Percentiles rank a stretch among this genome's conserved stretches.
Conservation (phyloP, 2,113 vertebrate genomes). For the Stigmatopora nigra region DNA sequence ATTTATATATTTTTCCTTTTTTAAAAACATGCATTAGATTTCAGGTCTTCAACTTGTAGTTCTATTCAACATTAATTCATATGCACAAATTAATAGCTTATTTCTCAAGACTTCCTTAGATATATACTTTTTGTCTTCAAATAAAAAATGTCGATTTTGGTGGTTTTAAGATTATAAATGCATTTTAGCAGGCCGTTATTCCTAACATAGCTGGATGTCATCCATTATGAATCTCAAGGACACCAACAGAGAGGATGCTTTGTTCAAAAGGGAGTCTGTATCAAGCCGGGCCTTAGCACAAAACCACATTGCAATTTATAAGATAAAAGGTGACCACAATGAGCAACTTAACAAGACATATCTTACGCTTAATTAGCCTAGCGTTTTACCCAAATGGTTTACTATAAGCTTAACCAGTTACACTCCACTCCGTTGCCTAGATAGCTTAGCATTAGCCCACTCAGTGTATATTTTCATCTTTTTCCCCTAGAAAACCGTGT, state of each 20-base stretch:
- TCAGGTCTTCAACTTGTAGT: too few species aligned
- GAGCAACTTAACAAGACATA: background rate
- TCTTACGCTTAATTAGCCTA: background rate
- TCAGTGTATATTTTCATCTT: background rate
- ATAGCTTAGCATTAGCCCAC: background rate
- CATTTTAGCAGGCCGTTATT: background rate
- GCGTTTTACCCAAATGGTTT: background rate
- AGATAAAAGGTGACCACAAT: background rate
- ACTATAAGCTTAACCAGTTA: background rate
- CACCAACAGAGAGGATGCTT: slow-evolving; percentile 39
- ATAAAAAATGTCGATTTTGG: background rate
- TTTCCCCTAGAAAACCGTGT: background rate
- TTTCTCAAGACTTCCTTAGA: too few species aligned
- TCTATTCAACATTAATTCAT: too few species aligned
- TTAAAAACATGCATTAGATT: too few species aligned
- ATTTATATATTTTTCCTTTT: background rate
- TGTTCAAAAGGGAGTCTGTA: slow-evolving; percentile 9
- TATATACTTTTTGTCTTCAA: too few species aligned
- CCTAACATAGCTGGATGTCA: slow-evolving; percentile 12
- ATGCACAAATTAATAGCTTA: too few species aligned
- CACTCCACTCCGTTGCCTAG: background rate
- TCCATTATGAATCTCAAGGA: slow-evolving; percentile 41
- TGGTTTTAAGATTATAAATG: background rate
- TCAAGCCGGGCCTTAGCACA: slow-evolving; percentile 2
- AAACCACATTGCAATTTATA: background rate